Evolutionary conservation across 2,888 invertebrate genomes (phyloP).

Genomic region (Aphidius colemani): DNA sequence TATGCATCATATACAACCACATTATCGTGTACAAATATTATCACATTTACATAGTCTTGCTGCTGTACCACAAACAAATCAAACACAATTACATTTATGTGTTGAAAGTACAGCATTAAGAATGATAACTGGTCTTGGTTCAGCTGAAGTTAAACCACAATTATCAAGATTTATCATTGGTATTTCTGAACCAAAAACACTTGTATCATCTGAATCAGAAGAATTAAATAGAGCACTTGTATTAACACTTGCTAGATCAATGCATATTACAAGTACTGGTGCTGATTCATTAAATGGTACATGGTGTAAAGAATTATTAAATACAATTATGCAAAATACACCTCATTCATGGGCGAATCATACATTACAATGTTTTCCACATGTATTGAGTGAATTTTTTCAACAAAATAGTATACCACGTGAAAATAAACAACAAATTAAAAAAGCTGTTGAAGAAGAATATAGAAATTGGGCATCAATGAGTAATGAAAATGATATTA

Average conservation of each 20-base stretch:
- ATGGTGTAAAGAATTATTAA: conserved; percentile 89
- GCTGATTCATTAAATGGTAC: conserved; percentile 68
- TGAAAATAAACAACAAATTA: conserved; percentile 89
- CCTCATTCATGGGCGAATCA: conserved; percentile 95
- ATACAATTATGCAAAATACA: conserved; percentile 90
- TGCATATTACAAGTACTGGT: conserved; percentile 85
- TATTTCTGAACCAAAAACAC: conserved; percentile 81
- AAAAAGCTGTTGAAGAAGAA: conserved; percentile 93
- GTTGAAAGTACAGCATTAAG: conserved; percentile 88
- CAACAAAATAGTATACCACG: conserved; percentile 79
- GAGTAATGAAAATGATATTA: conserved; percentile 95
- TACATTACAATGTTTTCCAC: conserved; percentile 89
- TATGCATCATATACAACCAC: conserved; percentile 94
- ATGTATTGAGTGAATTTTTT: conserved; percentile 87
- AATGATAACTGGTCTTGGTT: conserved; percentile 87
- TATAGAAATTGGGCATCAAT: conserved; percentile 96
- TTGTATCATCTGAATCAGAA: conserved; percentile 92
- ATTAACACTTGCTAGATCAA: conserved; percentile 88
- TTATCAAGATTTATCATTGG: conserved; percentile 78
- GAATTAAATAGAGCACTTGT: conserved; percentile 93
- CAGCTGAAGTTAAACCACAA: conserved; percentile 92
- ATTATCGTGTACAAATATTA: conserved; percentile 89
- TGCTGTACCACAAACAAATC: conserved; percentile 91
- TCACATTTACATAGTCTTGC: conserved; percentile 91
- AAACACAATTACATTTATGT: conserved; percentile 91